Conservation (phyloP, 2,888 invertebrate genomes). For the Odontomyia ornata region DNA sequence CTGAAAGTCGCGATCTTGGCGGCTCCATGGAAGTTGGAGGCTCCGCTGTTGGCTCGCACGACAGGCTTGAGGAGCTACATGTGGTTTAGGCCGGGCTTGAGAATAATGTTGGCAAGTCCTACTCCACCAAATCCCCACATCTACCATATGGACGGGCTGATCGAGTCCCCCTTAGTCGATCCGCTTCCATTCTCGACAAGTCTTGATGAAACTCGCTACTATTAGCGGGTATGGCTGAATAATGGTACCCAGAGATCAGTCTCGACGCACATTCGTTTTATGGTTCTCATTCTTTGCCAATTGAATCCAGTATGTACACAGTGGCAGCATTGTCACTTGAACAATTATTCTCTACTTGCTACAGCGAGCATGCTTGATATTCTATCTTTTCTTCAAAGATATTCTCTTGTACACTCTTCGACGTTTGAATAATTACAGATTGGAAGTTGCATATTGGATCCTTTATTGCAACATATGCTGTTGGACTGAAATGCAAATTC, state of each 20-base stretch:
- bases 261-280: slow-evolving; percentile 16
- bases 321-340: neutral
- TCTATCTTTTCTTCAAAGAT: neutral
- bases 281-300: slow-evolving; percentile 20
- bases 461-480: too few species aligned
- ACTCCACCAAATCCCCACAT: slow-evolving; percentile 15
- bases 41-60: neutral
- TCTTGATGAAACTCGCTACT: neutral
- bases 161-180: neutral
- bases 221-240: slow-evolving; percentile 13
- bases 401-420: neutral
- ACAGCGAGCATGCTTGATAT: neutral
- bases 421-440: neutral
- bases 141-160: neutral
- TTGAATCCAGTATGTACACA: neutral
- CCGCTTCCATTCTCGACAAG: slow-evolving; percentile 11
- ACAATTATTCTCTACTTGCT: neutral
- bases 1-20: neutral
- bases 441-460: too few species aligned
- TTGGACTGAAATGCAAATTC: too few species aligned
- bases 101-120: neutral
- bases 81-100: slow-evolving; percentile 28
- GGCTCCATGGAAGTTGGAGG: neutral
- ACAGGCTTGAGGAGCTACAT: neutral
- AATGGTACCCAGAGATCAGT: slow-evolving; percentile 12